phyloP scores from a whole-genome alignment of 2,797 vertebrate species.

The Muscicapa comitata region DNA sequence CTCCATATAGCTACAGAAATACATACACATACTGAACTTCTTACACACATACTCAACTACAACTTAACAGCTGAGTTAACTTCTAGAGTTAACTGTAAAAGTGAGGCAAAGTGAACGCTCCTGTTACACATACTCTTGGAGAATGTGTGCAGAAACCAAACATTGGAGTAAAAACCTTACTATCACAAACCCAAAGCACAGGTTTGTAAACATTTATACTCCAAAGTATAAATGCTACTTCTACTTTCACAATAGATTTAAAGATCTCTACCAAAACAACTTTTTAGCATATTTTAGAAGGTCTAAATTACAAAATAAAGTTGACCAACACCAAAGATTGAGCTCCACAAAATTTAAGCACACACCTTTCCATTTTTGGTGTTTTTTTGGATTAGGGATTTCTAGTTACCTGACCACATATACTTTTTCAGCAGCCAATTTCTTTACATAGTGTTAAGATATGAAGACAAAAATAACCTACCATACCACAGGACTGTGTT shows the following conservation, averaged over 20 bases:
- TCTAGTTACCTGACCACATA: background rate
- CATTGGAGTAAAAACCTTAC: background rate
- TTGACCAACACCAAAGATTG: background rate
- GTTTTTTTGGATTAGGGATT: background rate
- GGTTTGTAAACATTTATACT: background rate
- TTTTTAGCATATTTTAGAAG: background rate
- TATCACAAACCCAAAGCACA: background rate
- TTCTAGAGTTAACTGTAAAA: background rate
- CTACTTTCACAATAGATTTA: background rate
- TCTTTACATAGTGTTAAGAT: background rate
- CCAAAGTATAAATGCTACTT: background rate
- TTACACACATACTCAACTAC: background rate
- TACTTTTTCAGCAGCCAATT: background rate
- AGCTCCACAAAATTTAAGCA: background rate
- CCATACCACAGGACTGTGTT: background rate
- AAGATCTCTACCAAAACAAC: background rate
- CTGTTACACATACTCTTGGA: background rate
- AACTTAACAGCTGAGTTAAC: background rate
- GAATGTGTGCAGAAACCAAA: background rate
- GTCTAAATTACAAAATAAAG: background rate
- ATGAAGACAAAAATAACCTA: background rate
- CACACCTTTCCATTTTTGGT: background rate
- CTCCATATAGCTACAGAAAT: background rate
- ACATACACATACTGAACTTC: background rate
- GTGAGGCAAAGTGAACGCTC: background rate